A percentile compares a stretch with the other conserved stretches of the same genome.
These are phyloP conservation scores for Bergia puertoricense DNA, from an alignment of 92 coral and sea anemone species.

Conservation along the genomic window DNA sequence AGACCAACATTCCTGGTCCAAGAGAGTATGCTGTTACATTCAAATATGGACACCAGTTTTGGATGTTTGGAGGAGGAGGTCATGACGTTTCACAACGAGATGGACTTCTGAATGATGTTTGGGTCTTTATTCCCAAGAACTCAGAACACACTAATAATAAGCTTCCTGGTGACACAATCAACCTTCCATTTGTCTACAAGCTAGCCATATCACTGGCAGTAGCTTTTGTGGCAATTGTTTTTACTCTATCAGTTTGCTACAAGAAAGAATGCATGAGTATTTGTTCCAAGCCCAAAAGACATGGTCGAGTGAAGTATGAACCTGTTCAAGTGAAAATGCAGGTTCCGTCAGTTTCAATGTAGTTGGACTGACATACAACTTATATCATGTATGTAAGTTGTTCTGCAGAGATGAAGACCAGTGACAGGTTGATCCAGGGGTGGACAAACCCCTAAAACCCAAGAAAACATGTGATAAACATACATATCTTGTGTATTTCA, in stretches of 20 bases:
- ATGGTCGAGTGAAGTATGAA: constrained; percentile 72
- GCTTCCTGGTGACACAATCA: constrained; percentile 88
- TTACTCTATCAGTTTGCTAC: constrained; percentile 72
- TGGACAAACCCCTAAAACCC: no score
- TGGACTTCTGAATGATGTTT: constrained; percentile 75
- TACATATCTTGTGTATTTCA: no score
- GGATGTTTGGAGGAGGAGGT: constrained; percentile 85
- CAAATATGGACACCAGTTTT: constrained; percentile 46
- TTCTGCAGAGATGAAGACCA: no score
- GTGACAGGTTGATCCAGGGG: no score
- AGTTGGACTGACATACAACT: no score
- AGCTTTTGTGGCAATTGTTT: constrained; percentile 66
- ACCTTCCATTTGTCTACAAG: constrained; percentile 73
- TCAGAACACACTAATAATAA: constrained; percentile 43
- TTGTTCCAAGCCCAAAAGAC: constrained; percentile 57
- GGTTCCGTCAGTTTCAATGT: constrained; percentile 44
- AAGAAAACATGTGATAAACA: no score
- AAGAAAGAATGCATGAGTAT: constrained; percentile 76
- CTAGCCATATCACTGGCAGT: constrained; percentile 76
- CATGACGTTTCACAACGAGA: constrained; percentile 56
- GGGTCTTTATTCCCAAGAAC: constrained; percentile 50
- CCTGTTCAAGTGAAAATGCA: constrained; percentile 80
- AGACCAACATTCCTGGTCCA: constrained; percentile 76
- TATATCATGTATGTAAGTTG: no score
- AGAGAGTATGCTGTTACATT: constrained; percentile 63